A percentile compares a stretch with the other conserved stretches of the same genome.
Conservation (phyloP, 2,113 vertebrate genomes). For the Catharus fuscescens region DNA sequence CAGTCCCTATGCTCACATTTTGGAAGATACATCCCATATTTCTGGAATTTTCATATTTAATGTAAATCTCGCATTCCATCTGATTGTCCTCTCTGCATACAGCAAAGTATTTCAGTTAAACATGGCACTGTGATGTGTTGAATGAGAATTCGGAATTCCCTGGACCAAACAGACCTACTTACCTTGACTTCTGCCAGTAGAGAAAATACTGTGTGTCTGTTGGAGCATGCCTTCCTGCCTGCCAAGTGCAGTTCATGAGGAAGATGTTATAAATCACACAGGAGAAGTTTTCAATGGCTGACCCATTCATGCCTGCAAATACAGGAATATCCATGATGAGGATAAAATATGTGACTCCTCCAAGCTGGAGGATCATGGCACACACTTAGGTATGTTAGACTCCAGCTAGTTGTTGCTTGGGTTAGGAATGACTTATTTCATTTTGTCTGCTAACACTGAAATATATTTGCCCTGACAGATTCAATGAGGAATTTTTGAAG, state of each 20-base stretch:
- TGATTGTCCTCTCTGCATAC: neutral
- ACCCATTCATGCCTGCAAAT: conserved; percentile 23
- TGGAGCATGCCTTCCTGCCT: conserved; percentile 38
- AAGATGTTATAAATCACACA: conserved; percentile 41
- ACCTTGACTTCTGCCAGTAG: neutral
- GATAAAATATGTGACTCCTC: neutral
- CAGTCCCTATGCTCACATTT: neutral
- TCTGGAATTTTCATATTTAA: neutral
- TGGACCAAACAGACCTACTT: neutral
- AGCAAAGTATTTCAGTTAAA: neutral
- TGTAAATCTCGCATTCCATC: conserved; percentile 49
- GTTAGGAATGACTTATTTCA: neutral
- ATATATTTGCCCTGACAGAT: neutral
- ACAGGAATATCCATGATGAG: neutral
- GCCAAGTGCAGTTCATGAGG: conserved; percentile 73
- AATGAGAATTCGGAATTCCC: neutral
- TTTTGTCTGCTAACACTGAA: neutral
- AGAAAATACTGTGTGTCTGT: conserved; percentile 59
- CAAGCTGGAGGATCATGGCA: neutral
- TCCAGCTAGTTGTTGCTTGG: neutral
- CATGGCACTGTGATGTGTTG: fast-evolving
- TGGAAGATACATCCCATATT: conserved; percentile 46
- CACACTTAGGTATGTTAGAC: fast-evolving
- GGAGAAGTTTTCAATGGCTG: conserved; percentile 55
- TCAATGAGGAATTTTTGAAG: neutral